Evolutionary conservation across 1,140 invertebrate species (phyloP).

Genomic region (Odontomachus brunneus): DNA sequence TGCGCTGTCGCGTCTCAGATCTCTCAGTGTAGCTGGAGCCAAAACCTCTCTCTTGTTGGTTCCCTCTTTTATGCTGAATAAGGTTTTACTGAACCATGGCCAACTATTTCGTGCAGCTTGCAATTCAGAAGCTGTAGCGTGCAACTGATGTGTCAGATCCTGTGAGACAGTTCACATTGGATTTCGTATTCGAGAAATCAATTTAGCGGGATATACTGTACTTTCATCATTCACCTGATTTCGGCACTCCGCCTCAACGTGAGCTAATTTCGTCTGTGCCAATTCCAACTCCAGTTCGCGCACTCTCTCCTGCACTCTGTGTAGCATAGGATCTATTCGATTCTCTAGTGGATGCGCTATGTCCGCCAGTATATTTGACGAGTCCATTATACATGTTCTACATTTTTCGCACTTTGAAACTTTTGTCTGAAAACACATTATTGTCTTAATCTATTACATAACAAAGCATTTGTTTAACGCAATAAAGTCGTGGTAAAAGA

Average conservation of each 20-base stretch:
- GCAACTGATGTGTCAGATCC: constrained; percentile 97
- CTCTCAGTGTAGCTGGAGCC: constrained; percentile 62
- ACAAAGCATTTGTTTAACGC: not conserved
- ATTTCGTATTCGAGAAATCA: not conserved
- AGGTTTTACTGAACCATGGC: constrained; percentile 96
- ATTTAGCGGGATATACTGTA: not conserved
- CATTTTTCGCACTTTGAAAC: constrained; percentile 87
- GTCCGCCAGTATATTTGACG: constrained; percentile 75
- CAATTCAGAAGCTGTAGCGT: constrained; percentile 92
- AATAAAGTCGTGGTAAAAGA: not conserved
- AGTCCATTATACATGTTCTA: constrained; percentile 78
- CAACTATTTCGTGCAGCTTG: constrained; percentile 92
- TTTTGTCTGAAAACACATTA: constrained; percentile 82
- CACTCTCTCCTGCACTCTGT: constrained; percentile 89
- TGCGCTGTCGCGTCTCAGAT: constrained; percentile 82
- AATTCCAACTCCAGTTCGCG: constrained; percentile 97
- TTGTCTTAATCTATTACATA: not conserved
- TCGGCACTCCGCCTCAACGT: constrained; percentile 98
- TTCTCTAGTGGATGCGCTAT: constrained; percentile 77
- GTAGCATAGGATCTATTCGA: constrained; percentile 80
- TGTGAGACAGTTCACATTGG: constrained; percentile 79
- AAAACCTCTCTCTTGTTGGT: constrained; percentile 82
- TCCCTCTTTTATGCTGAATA: constrained; percentile 86
- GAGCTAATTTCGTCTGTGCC: constrained; percentile 97
- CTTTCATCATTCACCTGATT: constrained; percentile 93